Evolutionary conservation across 35 echinoderm and acorn worm genomes (phyloP), one percentile per base, ranked within the genome.

Genomic region (Diadema setosum): DNA sequence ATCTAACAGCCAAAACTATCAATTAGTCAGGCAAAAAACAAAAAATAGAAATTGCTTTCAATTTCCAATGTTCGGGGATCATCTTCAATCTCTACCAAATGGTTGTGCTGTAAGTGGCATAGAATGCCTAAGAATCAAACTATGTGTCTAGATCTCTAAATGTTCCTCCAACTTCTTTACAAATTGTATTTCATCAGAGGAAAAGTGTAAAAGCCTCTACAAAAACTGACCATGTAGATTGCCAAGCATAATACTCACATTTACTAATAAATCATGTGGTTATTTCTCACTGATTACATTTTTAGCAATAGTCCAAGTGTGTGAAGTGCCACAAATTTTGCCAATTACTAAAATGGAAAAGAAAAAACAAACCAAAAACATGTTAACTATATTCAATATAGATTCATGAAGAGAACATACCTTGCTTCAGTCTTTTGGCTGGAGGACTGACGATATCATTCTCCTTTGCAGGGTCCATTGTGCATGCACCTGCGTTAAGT

Each of bases 391-490:
- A 12, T 8, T 70, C 8, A 70, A 70, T 7, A 12, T 70, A 14
- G 9, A 11, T 52, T 52, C n/a, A 7, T 27, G 11, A 8, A 8
- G 27, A 0, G 4, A 24, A 80, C 85, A 50, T 27, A 93, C 91
- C 91, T 93, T 93, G 91, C 44, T 93, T 93, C 91, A 93, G 26
- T 83, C 81, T 82, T 49, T 93, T 93, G 6, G 91, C 45, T 42
- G 91, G 91, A 23, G 85, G 85, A 41, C 73, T 82, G 33, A 88
- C 5, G 42, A 83, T 35, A 16, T 87, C 85, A 21, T 25, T 42
- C 0, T 32, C 44, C 15, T 46, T 24, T 56, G 37, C 18, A 6
- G 33, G 46, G 0, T 48, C 56, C 44, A 52, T 43, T 5, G n/a
- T 65, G 17, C 30, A 75, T 82, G 61, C 18, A 87, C 58, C 40